Base-by-base conservation (phyloP, 1,140 invertebrate genomes). In the Drosophila subpulchrella region DNA sequence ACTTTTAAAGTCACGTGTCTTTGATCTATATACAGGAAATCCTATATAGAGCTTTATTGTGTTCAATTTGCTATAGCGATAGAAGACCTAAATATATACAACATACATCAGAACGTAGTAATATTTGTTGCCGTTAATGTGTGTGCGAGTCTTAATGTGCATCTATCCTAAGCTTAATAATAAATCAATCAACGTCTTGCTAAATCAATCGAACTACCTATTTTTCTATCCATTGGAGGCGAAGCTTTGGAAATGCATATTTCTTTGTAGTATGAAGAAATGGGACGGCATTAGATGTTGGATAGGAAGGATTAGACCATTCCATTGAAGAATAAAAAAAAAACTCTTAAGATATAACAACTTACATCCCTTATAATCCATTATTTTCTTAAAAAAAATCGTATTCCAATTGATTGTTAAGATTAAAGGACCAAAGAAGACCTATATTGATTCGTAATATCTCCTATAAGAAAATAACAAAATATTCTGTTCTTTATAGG, bases 41-140 rank as follows among this genome's bases (percentile, higher is more conserved):
- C 71, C 65, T 68, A 88, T 67, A 83, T 89, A 83, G 83, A 86
- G 83, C 83, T 86, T 86, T 86, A 86, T 86, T 89, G 83, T 88
- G 83, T 86, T 86, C 83, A 86, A 73, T 60, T 79, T 81, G 57
- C 53, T 65, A 66, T 75, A 62, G 70, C 78, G 36, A 62, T 76
- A 80, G 60, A 62, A 38, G 47, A 48, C 42, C 38, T 54, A 67
- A 46, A 55, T 27, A 42, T 44, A 63, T 57, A 75, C 68, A 46
- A 44, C 34, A 63, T 57, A 75, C 68, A 46, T 44, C 34, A n/a
- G 44, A 34, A 54, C 8, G 17, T 51, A 47, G 30, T 30, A 27
- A 15, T 68, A 50, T 20, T 66, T 53, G 61, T 44, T 68, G 57
- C 27, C 44, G 36, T 61, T 42, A 58, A 34, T 44, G 65, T 42